phyloP scores from a whole-genome alignment of 30 jellyfish, hydroid and myxozoan genomes.

The Turritopsis rubra region DNA sequence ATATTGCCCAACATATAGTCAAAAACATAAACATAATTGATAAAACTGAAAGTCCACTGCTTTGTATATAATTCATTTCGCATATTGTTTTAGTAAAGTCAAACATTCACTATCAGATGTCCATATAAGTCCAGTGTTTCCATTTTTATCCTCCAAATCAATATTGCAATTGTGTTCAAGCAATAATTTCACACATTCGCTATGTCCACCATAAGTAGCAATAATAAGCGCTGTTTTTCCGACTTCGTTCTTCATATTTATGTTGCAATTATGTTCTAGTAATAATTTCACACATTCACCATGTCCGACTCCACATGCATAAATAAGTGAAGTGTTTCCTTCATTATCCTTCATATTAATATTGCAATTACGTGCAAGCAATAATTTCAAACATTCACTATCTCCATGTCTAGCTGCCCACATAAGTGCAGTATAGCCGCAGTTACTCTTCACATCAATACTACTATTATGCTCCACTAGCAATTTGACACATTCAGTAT shows the following conservation, averaged over 20 bases:
- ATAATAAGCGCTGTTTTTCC: neutral
- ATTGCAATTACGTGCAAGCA: neutral
- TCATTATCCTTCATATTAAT: neutral
- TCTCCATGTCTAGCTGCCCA: neutral
- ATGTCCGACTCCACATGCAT: neutral
- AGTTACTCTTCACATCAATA: neutral
- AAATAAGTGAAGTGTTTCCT: neutral
- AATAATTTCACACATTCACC: neutral
- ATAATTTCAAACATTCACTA: neutral
- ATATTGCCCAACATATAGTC: too few relatives aligned
- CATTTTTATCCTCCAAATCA: neutral
- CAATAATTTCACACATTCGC: neutral
- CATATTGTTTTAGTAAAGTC: neutral
- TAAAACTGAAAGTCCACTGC: too few relatives aligned
- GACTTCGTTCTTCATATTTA: neutral
- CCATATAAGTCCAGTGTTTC: neutral
- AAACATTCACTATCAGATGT: neutral
- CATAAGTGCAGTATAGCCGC: neutral
- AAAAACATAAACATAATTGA: too few relatives aligned
- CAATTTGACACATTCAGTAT: neutral
- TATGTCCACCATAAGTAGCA: neutral
- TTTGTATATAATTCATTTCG: too few relatives aligned
- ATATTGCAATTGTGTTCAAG: neutral
- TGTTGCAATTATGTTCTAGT: neutral
- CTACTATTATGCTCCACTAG: neutral